Percentiles rank a stretch among this genome's conserved stretches.
These are phyloP conservation scores for Parapsyche elsis DNA, from an alignment of 1,140 invertebrate genomes.

Conservation along the genomic window DNA sequence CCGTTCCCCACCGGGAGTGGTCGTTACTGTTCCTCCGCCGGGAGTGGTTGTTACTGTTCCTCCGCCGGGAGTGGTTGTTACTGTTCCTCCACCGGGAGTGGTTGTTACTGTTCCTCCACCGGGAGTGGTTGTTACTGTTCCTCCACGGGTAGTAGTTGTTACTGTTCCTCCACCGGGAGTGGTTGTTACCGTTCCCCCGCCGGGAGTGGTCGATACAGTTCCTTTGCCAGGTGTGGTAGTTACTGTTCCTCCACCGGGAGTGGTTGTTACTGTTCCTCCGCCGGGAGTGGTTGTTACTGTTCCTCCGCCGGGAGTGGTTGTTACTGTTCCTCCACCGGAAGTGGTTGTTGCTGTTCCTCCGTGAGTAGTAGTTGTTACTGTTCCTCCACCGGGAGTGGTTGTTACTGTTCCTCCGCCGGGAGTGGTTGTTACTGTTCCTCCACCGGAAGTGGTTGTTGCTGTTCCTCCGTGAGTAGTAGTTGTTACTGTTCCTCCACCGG, in stretches of 20 bases:
- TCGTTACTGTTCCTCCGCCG: neutral
- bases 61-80: neutral
- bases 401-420: no score
- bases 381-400: neutral
- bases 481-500: no score
- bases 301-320: neutral
- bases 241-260: neutral
- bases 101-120: neutral
- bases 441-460: neutral
- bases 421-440: neutral
- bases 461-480: no score
- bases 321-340: neutral
- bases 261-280: no score
- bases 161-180: no score
- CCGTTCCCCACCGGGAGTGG: neutral
- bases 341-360: neutral
- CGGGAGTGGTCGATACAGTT: no score
- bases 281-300: no score
- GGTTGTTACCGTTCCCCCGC: no score
- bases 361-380: neutral
- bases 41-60: neutral
- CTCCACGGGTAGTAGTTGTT: no score
- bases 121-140: no score
- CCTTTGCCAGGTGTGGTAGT: neutral
- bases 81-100: neutral